Evolutionary conservation across 2,888 invertebrate genomes (phyloP), one percentile per base, ranked within the genome.

Genomic region (Aspidiotus destructor): DNA sequence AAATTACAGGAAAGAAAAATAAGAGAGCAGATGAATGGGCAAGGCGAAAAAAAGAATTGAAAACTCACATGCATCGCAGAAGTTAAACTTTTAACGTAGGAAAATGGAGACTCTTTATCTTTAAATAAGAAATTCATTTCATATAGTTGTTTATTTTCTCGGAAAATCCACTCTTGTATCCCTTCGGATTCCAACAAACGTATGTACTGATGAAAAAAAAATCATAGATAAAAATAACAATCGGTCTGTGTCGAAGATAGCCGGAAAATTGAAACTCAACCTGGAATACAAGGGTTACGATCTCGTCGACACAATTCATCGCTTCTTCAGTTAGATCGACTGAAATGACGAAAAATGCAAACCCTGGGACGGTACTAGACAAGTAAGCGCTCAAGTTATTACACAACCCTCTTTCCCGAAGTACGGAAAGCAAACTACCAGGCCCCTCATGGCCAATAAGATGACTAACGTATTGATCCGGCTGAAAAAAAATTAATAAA

Each of bases 381-480:
- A 86, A 85, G 0, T 94, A 94, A 0, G 91, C 90, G 68, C 88
- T 83, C 69, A 98, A 80, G 74, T 87, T 88, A 77, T 92, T 96
- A 60, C 91, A 92, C 96, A 97, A 98, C 8, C 94, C 93, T 70
- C 84, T 82, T 0, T 84, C 82, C 76, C 94, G 95, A 62, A 99
- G 80, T 63, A 88, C 88, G 0, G 96, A 90, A 70, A 97, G 80
- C 70, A 99, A 81, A 74, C 96, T 96, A 6, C 98, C 97, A 2
- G 90, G 86, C 0, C 97, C 96, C 79, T 99, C 98, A 77, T 98
- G 98, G 0, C 97, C 98, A 73, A 99, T 81, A 72, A 98, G 80
- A 78, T 98, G 93, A 6, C 92, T 88, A 72, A 96, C 79, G 77
- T 96, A 97, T 76, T 87, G 85, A 17, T 86, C 86, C 41, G 96